phyloP scores from a whole-genome alignment of 2,888 invertebrate genomes.

The Acronicta psi region DNA sequence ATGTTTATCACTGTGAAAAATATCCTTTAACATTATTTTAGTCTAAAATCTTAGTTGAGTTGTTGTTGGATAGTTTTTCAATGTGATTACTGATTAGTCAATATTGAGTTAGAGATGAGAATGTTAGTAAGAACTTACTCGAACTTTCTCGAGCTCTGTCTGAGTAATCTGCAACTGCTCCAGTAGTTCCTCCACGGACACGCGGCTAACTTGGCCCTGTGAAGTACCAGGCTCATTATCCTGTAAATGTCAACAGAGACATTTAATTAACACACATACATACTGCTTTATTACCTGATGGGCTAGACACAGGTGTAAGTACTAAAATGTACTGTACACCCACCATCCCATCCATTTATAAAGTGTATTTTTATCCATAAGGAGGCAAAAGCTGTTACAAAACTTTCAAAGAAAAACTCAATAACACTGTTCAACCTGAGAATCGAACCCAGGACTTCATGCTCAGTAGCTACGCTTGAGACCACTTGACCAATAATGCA shows the following conservation, averaged over 20 bases:
- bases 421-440: too few relatives aligned
- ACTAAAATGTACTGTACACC: too few relatives aligned
- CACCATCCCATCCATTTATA: too few relatives aligned
- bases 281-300: too few relatives aligned
- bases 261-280: not conserved
- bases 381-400: too few relatives aligned
- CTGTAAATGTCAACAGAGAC: slow-evolving; percentile 67
- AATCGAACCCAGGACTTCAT: too few relatives aligned
- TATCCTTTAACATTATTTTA: not conserved
- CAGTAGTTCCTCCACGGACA: slow-evolving; percentile 94
- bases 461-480: too few relatives aligned
- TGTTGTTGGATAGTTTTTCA: slow-evolving; percentile 51
- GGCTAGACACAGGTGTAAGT: too few relatives aligned
- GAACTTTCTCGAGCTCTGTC: slow-evolving; percentile 95
- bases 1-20: slow-evolving; percentile 38
- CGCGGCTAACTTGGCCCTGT: slow-evolving; percentile 90
- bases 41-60: not conserved
- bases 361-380: too few relatives aligned
- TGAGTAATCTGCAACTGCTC: slow-evolving; percentile 95
- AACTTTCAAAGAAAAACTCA: too few relatives aligned
- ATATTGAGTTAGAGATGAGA: not conserved
- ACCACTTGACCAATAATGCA: too few relatives aligned
- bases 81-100: slow-evolving; percentile 45
- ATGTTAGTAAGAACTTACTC: slow-evolving; percentile 89
- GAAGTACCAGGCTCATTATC: slow-evolving; percentile 75